These are phyloP conservation scores for Chirona hameri DNA, from an alignment of 2,888 invertebrate species.

Conservation along the genomic window DNA sequence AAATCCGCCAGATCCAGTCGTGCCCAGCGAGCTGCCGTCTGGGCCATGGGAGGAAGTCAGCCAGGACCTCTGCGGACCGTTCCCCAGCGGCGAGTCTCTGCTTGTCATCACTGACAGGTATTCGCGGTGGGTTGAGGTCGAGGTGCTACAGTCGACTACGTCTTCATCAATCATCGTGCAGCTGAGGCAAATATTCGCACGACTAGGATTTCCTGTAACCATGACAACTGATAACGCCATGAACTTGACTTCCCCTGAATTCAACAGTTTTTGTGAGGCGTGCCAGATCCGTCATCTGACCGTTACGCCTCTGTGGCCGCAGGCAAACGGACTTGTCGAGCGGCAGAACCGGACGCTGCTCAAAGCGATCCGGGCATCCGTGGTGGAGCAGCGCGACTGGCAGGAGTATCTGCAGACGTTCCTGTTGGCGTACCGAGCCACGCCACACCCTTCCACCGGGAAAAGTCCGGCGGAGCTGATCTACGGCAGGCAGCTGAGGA, in stretches of 20 bases:
- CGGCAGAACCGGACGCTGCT: neutral
- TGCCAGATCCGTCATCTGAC: neutral
- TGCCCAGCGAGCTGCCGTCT: no score
- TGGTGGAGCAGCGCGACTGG: neutral
- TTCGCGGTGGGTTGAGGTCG: neutral
- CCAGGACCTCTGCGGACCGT: no score
- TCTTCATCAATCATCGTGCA: neutral
- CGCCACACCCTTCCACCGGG: neutral
- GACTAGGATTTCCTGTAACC: neutral
- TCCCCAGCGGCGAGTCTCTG: neutral
- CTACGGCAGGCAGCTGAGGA: neutral
- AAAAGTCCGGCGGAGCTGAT: slow-evolving; percentile 1
- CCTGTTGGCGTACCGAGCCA: neutral
- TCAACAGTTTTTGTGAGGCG: neutral
- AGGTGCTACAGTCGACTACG: neutral
- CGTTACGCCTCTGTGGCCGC: neutral
- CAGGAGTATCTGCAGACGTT: neutral
- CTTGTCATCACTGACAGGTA: neutral
- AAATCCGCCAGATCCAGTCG: no score
- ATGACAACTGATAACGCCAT: neutral
- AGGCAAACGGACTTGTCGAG: neutral
- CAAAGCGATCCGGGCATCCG: neutral
- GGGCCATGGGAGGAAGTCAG: no score
- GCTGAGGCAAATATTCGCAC: neutral
- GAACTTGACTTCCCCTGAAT: neutral